Percentiles rank a stretch among this genome's conserved stretches.
Conservation (phyloP, 1,140 invertebrate genomes). For the Tenebrio molitor region DNA sequence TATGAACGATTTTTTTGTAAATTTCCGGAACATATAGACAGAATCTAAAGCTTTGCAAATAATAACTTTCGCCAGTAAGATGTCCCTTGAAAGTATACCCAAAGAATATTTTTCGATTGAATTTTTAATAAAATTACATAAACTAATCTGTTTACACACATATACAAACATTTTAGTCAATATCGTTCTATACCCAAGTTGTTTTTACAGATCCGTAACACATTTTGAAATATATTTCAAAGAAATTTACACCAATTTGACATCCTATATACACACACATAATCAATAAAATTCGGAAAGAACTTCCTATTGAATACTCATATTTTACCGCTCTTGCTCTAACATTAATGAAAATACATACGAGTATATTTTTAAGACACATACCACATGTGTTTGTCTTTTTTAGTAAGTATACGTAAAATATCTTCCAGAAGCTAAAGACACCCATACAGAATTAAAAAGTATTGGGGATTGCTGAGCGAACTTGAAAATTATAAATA, state of each 20-base stretch:
- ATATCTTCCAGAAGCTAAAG: conserved; percentile 14
- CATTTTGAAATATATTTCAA: conserved; percentile 9
- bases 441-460: background rate
- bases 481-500: conserved; percentile 1
- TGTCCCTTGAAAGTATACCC: conserved; percentile 37
- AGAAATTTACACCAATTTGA: conserved; percentile 2
- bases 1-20: background rate
- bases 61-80: conserved; percentile 20
- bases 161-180: conserved; percentile 8
- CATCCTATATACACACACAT: conserved; percentile 9
- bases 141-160: conserved; percentile 21
- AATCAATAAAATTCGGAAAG: background rate
- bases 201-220: conserved; percentile 31
- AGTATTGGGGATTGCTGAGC: conserved; percentile 6
- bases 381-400: conserved; percentile 29
- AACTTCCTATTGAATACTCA: background rate
- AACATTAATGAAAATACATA: conserved; percentile 23
- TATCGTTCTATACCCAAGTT: conserved; percentile 9
- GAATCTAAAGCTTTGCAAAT: conserved; percentile 9
- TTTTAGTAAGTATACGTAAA: conserved; percentile 7
- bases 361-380: conserved; percentile 39
- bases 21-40: background rate
- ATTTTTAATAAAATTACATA: background rate
- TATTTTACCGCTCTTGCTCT: background rate
- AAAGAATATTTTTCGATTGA: conserved; percentile 12